Evolutionary conservation across 1,140 invertebrate species (phyloP).

Genomic region (Magallana ariakensis): DNA sequence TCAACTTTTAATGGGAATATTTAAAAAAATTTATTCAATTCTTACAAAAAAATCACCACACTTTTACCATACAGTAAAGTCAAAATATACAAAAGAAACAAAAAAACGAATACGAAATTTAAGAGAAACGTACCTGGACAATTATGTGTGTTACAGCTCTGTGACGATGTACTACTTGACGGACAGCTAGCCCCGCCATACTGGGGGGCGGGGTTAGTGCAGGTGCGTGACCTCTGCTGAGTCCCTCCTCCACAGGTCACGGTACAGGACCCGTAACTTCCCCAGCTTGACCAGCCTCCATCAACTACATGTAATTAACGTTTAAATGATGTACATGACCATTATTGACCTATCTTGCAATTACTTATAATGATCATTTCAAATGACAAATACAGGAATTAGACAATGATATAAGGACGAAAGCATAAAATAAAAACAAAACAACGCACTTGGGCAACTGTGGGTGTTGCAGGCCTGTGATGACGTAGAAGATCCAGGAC

Average conservation of each 20-base stretch:
- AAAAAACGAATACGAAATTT: no score
- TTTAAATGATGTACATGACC: not conserved
- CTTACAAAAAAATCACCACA: not conserved
- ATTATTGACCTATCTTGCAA: not conserved
- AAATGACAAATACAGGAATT: no score
- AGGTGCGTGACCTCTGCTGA: conserved; percentile 2
- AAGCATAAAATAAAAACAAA: no score
- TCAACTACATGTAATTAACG: not conserved
- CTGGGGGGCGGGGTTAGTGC: not conserved
- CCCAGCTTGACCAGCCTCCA: not conserved
- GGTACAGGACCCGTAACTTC: not conserved
- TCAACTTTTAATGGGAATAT: conserved; percentile 28
- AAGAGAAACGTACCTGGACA: not conserved
- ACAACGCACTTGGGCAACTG: conserved; percentile 28
- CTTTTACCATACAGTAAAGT: not conserved
- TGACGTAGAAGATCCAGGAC: not conserved
- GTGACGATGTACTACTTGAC: not conserved
- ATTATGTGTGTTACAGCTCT: conserved; percentile 15
- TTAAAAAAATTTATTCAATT: not conserved
- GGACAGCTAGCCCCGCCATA: not conserved
- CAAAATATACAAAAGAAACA: not conserved
- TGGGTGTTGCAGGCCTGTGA: conserved; percentile 29
- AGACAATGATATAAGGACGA: no score
- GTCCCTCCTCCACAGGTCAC: not conserved
- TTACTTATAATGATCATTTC: not conserved